Evolutionary conservation across 2,113 vertebrate species (phyloP).

Genomic region (Notarius lentiginosus): DNA sequence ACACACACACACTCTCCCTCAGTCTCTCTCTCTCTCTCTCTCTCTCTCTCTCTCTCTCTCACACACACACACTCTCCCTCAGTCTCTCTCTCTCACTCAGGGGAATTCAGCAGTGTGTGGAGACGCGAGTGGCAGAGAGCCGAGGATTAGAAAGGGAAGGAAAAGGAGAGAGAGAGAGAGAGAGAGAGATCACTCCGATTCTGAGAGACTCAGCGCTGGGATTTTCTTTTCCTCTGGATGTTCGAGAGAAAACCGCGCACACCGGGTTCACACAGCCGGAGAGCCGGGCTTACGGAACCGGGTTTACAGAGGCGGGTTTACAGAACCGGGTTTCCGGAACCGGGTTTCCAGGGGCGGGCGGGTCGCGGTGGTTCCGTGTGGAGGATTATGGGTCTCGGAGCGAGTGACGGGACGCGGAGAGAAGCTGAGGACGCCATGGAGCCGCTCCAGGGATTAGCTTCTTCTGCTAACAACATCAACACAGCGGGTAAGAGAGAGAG

Average conservation of each 20-base stretch:
- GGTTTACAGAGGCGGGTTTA: no score
- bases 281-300: no score
- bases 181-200: rapidly evolving
- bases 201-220: not conserved
- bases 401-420: not conserved
- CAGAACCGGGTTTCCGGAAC: no score
- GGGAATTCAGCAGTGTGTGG: not conserved
- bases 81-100: no score
- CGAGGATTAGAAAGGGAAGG: not conserved
- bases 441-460: not conserved
- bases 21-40: no score
- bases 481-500: not conserved
- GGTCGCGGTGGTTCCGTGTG: no score
- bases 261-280: no score
- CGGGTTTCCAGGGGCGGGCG: no score
- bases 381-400: not conserved
- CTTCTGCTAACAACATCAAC: not conserved
- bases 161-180: not conserved
- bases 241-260: not conserved
- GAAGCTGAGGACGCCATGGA: not conserved
- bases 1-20: no score
- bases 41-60: no score
- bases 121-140: not conserved
- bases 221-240: not conserved
- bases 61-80: no score